Base-by-base conservation (phyloP, 1,140 invertebrate species). In the Sycophila sp. region DNA sequence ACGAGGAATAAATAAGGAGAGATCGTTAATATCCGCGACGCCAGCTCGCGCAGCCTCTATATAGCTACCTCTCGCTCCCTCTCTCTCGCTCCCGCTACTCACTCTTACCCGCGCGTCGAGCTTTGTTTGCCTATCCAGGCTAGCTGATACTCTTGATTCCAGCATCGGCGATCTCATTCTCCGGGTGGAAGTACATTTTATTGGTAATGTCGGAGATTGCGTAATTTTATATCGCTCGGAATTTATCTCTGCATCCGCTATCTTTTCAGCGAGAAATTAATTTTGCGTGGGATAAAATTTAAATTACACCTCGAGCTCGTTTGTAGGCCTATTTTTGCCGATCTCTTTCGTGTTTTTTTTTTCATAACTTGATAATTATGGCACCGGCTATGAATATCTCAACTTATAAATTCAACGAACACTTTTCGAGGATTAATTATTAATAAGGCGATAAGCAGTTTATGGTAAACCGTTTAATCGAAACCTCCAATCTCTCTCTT, bases 1-100 rank as follows among this genome's bases (percentile, higher is more conserved):
- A 82, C 78, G 77, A 82, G 75, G 77, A 80, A 81, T 80, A 82
- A 81, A 82, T 80, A 80, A 82, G 77, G 73, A 80, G 77, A 74
- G 79, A 80, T 75, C 78, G 79, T 80, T 78, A 77, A 80, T 79
- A 78, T 74, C 73, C 73, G 69, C 47, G 70, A 59, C 36, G 49
- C 47, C 51, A 71, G 66, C 71, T 66, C 69, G 66, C 73, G 65
- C 69, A 40, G 62, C 62, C 63, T 69, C 64, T 64, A 49, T 53
- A 42, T 53, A 36, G 42, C 62, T 28, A 58, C 2, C 66, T 42
- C 53, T 53, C 60, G 67, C 60, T 68, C 63, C 72, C 75, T 72
- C 72, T 71, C 59, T 60, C 71, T 70, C 70, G 34, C 30, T 56
- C 49, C 24, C 38, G 55, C 42, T 63, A 19, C 30, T 24, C 28